A percentile compares a stretch with the other conserved stretches of the same genome.
Evolutionary conservation across 2,888 invertebrate species (phyloP).

Genomic region (Drosophila lacicola): DNA sequence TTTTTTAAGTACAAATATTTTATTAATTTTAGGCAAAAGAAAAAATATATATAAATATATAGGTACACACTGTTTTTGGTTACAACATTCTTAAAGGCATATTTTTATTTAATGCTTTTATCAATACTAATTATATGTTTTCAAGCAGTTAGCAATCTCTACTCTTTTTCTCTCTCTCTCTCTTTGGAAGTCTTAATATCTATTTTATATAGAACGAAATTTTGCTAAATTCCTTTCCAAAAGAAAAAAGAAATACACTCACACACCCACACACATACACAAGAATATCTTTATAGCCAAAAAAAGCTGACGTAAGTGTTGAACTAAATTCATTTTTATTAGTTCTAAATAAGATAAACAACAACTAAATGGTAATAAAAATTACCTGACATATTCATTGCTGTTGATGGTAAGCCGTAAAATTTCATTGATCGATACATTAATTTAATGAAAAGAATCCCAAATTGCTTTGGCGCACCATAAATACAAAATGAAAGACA

Average conservation of each 20-base stretch:
- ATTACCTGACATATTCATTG: slow-evolving; percentile 46
- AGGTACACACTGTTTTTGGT: slow-evolving; percentile 37
- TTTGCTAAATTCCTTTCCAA: slow-evolving; percentile 73
- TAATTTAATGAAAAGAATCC: slow-evolving; percentile 3
- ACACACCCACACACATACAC: slow-evolving; percentile 39
- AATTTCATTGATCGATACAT: slow-evolving; percentile 63
- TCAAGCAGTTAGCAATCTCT: slow-evolving; percentile 65
- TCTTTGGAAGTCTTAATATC: slow-evolving; percentile 57
- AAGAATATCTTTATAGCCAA: slow-evolving; percentile 66
- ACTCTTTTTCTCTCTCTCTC: slow-evolving; percentile 54
- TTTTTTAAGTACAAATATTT: slow-evolving; percentile 30
- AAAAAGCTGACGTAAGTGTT: slow-evolving; percentile 80
- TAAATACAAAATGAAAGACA: slow-evolving; percentile 39
- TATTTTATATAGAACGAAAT: slow-evolving; percentile 81
- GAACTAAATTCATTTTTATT: slow-evolving; percentile 72
- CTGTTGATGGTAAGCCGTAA: slow-evolving; percentile 57
- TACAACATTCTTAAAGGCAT: slow-evolving; percentile 38
- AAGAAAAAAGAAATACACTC: slow-evolving; percentile 27
- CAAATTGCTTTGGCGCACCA: slow-evolving; percentile 23
- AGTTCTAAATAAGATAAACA: slow-evolving; percentile 54
- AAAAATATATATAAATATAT: slow-evolving; percentile 8
- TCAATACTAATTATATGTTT: slow-evolving; percentile 57
- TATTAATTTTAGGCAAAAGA: slow-evolving; percentile 35
- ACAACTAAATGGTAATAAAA: slow-evolving; percentile 38
- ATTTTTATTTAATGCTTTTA: slow-evolving; percentile 63